phyloP scores from a whole-genome alignment of 2,797 vertebrate genomes.

The Apogon talboti region DNA sequence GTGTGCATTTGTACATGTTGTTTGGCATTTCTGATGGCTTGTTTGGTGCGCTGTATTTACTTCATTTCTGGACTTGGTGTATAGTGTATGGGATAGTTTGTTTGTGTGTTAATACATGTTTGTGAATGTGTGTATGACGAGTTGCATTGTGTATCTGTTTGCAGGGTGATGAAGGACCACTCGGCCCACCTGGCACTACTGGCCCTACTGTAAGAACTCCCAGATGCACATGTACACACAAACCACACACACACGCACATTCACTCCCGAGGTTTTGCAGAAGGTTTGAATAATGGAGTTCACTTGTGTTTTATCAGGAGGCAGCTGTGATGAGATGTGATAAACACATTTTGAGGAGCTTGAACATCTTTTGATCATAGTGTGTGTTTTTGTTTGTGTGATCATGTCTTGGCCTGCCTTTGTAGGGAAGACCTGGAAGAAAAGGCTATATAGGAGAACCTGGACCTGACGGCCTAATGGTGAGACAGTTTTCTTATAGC shows the following conservation, averaged over 20 bases:
- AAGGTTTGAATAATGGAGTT: conserved; percentile 29
- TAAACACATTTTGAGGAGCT: conserved; percentile 12
- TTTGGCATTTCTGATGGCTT: background rate
- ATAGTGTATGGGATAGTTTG: background rate
- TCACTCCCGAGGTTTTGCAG: conserved; percentile 5
- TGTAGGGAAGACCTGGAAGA: conserved; percentile 91
- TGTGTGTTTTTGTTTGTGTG: conserved; percentile 32
- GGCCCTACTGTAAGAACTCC: conserved; percentile 89
- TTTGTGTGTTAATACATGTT: background rate
- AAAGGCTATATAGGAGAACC: conserved; percentile 91
- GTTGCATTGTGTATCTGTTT: conserved; percentile 56
- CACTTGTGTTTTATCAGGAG: conserved; percentile 8
- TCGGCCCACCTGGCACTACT: conserved; percentile 86
- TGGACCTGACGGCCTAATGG: conserved; percentile 90
- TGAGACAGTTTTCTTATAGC: conserved; percentile 63
- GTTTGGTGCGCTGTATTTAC: conserved; percentile 31
- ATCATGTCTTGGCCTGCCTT: conserved; percentile 39
- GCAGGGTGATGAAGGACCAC: conserved; percentile 94
- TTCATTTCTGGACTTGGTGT: conserved; percentile 3
- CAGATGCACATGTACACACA: conserved; percentile 4
- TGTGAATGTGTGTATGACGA: conserved; percentile 15
- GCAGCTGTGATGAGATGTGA: conserved; percentile 23
- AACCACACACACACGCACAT: conserved; percentile 10
- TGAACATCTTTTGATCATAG: conserved; percentile 16
- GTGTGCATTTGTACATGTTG: conserved; percentile 20